Conservation (phyloP, 2,113 vertebrate genomes). For the Dicerorhinus sumatrensis region DNA sequence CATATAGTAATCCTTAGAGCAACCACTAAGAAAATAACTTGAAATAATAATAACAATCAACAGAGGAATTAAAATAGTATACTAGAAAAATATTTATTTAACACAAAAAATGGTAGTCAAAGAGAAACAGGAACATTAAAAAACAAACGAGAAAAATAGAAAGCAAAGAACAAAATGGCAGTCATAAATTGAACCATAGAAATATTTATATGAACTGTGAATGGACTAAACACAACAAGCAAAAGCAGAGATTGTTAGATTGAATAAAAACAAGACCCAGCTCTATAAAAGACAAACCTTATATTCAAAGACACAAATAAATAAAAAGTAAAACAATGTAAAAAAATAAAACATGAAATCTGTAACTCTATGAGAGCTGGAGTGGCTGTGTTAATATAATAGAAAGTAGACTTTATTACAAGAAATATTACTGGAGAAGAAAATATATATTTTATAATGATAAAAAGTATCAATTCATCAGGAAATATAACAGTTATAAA, state of each 20-base stretch:
- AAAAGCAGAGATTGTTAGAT: background rate
- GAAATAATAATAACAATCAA: background rate
- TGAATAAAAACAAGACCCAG: background rate
- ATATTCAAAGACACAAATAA: background rate
- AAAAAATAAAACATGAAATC: background rate
- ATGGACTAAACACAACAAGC: background rate
- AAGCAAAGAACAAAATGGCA: background rate
- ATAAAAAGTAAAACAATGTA: background rate
- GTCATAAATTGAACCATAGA: background rate
- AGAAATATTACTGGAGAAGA: background rate
- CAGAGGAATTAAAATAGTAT: background rate
- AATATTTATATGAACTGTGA: background rate
- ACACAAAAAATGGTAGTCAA: background rate
- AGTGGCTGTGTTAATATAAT: background rate
- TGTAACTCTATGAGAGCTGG: background rate
- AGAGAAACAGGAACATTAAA: background rate
- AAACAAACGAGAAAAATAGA: background rate
- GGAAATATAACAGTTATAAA: background rate
- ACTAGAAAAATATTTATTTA: background rate
- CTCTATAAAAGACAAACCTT: background rate
- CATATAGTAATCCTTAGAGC: background rate
- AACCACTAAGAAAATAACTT: background rate
- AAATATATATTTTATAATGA: background rate
- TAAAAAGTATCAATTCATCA: background rate
- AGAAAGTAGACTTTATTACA: background rate